These are phyloP conservation scores for Pelecanoides urinatrix DNA, from an alignment of 2,113 vertebrate genomes.

Conservation along the genomic window DNA sequence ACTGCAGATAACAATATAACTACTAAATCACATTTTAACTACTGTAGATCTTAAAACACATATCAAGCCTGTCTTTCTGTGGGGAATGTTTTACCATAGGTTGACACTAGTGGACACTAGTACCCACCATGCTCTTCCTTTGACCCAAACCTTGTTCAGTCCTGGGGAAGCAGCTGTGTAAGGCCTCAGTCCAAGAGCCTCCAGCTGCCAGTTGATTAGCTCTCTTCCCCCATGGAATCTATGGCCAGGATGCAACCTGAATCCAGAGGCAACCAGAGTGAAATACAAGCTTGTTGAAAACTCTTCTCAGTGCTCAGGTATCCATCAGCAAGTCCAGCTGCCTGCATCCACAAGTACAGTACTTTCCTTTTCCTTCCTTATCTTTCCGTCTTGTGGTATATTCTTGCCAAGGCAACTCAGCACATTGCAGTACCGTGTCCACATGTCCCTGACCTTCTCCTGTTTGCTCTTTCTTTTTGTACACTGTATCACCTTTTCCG, in stretches of 20 bases:
- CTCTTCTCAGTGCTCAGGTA: background rate
- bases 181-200: rapidly evolving
- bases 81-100: background rate
- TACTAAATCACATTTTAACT: background rate
- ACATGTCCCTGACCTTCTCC: background rate
- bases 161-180: background rate
- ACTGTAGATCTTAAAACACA: background rate
- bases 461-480: background rate
- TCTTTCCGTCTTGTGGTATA: background rate
- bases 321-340: background rate
- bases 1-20: background rate
- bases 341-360: background rate
- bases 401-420: background rate
- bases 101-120: background rate
- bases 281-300: background rate
- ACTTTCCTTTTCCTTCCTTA: background rate
- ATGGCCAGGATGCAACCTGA: background rate
- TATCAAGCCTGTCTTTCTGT: background rate
- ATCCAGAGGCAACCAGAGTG: background rate
- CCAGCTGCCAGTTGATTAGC: background rate
- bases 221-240: background rate
- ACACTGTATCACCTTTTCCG: background rate
- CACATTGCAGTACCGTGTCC: background rate
- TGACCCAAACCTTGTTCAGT: background rate
- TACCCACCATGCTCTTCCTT: background rate